These are phyloP conservation scores for Tetheella fluctuosa DNA, from an alignment of 2,888 invertebrate genomes.

Conservation along the genomic window DNA sequence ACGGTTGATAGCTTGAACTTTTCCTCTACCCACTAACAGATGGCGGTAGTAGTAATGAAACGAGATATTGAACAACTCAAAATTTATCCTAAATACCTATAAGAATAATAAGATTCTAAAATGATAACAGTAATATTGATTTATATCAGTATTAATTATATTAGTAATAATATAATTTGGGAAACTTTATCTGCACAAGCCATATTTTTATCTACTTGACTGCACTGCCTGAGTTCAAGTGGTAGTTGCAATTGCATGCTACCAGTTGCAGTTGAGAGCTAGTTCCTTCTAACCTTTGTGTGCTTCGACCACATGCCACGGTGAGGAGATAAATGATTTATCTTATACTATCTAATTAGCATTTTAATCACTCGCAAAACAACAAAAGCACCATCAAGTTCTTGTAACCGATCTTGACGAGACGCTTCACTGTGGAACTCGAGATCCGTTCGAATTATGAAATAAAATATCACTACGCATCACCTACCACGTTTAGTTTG, in stretches of 20 bases:
- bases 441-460: constrained; percentile 39
- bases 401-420: constrained; percentile 15
- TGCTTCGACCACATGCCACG: too few species aligned
- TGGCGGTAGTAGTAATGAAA: constrained; percentile 51
- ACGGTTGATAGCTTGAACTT: constrained; percentile 6
- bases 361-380: neutral
- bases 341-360: neutral
- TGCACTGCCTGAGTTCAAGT: too few species aligned
- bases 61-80: neutral
- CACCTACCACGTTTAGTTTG: constrained; percentile 17
- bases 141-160: too few species aligned
- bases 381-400: constrained; percentile 21
- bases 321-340: too few species aligned
- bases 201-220: too few species aligned
- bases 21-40: constrained; percentile 62
- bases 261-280: too few species aligned
- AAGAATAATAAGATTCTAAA: too few species aligned
- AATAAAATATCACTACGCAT: constrained; percentile 37
- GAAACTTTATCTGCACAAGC: too few species aligned
- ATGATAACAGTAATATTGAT: too few species aligned
- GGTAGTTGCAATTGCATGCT: too few species aligned
- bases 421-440: constrained; percentile 21
- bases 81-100: neutral
- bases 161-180: too few species aligned
- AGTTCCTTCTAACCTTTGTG: too few species aligned